phyloP scores from a whole-genome alignment of 2,113 vertebrate genomes.

The Sciurus niger region DNA sequence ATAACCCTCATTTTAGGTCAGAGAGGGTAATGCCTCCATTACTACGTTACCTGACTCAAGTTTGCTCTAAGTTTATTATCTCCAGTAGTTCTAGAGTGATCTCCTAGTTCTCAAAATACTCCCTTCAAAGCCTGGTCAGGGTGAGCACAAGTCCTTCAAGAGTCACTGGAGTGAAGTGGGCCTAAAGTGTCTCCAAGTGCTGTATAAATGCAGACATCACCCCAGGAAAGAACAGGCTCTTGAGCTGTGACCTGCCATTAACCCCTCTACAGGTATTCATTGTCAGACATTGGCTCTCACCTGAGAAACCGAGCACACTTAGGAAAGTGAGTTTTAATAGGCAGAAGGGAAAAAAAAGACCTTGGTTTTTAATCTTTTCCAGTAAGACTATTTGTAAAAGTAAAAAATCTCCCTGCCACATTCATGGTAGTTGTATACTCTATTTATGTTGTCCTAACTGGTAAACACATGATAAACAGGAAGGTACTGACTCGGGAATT shows the following conservation, averaged over 20 bases:
- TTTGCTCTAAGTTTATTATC: neutral
- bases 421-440: neutral
- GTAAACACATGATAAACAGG: neutral
- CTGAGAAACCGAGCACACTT: neutral
- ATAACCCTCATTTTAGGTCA: neutral
- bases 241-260: neutral
- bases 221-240: neutral
- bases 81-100: neutral
- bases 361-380: constrained; percentile 35
- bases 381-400: constrained; percentile 16
- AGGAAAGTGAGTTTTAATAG: constrained; percentile 3
- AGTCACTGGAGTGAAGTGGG: neutral
- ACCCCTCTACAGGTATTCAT: neutral
- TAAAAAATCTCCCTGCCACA: neutral
- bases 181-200: neutral
- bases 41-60: neutral
- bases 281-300: neutral
- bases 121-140: neutral
- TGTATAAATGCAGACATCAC: neutral
- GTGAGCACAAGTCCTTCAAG: neutral
- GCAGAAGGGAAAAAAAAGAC: neutral
- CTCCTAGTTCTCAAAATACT: neutral
- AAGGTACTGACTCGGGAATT: constrained; percentile 40
- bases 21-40: neutral
- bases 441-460: neutral